A percentile compares a stretch with the other conserved stretches of the same genome.
phyloP scores from a whole-genome alignment of 2,888 invertebrate genomes.

The Hydrotaea diabolus region DNA sequence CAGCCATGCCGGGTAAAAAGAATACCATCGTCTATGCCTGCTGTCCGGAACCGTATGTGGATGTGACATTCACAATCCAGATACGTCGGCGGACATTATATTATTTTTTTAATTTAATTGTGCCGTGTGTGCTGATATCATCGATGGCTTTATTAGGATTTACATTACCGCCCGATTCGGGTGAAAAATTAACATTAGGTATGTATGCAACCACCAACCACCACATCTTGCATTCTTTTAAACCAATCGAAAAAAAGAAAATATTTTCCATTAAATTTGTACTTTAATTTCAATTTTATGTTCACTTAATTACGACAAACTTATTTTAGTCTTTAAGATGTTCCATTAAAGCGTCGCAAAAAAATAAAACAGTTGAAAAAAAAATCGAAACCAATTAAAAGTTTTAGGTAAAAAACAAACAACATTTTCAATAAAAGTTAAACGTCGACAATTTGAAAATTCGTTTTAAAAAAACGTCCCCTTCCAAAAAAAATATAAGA shows the following conservation, averaged over 20 bases:
- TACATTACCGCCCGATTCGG: slow-evolving; percentile 95
- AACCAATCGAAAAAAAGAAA: slow-evolving; percentile 15
- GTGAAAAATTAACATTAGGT: slow-evolving; percentile 81
- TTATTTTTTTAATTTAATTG: slow-evolving; percentile 99
- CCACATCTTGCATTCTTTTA: not conserved
- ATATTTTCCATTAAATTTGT: slow-evolving; percentile 36
- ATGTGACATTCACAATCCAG: slow-evolving; percentile 96
- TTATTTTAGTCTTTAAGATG: slow-evolving; percentile 38
- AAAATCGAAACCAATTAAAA: not conserved
- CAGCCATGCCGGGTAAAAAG: slow-evolving; percentile 95
- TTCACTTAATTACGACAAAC: not conserved
- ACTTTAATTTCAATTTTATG: slow-evolving; percentile 22
- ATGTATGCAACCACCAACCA: slow-evolving; percentile 75
- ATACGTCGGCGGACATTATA: slow-evolving; percentile 97
- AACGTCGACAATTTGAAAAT: not conserved
- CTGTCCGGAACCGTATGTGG: slow-evolving; percentile 95
- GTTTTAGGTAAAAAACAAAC: slow-evolving; percentile 8
- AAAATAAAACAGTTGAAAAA: slow-evolving; percentile 7
- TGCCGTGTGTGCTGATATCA: slow-evolving; percentile 98
- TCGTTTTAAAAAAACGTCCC: slow-evolving; percentile 1
- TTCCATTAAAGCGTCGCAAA: slow-evolving; percentile 55
- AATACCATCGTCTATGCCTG: slow-evolving; percentile 95
- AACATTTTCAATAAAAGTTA: not conserved
- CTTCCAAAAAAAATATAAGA: not conserved
- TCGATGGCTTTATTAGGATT: slow-evolving; percentile 99